These are phyloP conservation scores for Glyphotaelius pellucidus DNA, from an alignment of 2,888 invertebrate genomes.

Conservation along the genomic window DNA sequence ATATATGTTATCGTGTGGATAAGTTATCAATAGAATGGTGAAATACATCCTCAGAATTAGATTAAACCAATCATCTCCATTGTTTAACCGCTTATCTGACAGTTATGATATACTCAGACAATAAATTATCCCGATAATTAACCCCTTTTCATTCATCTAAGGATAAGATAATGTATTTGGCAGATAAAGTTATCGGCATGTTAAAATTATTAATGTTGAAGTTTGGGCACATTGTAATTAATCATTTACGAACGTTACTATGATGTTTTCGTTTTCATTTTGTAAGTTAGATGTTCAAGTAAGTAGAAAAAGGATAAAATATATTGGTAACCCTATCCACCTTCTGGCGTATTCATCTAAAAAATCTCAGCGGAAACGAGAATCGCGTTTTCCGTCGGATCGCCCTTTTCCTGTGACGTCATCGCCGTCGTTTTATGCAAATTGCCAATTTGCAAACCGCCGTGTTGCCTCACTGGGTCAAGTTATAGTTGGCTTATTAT, in stretches of 20 bases:
- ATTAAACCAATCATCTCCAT: too few species aligned
- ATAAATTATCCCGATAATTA: background rate
- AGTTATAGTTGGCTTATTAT: background rate
- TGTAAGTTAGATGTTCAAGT: background rate
- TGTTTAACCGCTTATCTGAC: background rate
- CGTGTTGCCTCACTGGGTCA: slow-evolving; percentile 7
- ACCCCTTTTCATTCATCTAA: too few species aligned
- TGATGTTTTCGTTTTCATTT: background rate
- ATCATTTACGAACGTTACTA: background rate
- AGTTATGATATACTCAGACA: background rate
- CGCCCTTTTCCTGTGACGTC: slow-evolving; percentile 26
- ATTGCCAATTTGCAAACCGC: slow-evolving; percentile 37
- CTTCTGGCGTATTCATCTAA: background rate
- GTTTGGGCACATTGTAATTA: too few species aligned
- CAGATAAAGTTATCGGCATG: background rate
- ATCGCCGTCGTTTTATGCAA: background rate
- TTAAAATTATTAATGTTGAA: background rate
- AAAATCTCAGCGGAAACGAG: background rate
- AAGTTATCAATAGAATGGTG: too few species aligned
- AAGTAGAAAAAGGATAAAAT: background rate
- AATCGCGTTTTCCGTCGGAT: background rate
- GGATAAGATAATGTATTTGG: background rate
- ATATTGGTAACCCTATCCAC: background rate
- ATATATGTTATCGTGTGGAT: too few species aligned
- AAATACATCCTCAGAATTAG: background rate